Conservation (phyloP, 2,888 invertebrate species). For the Strigamia maritima region DNA sequence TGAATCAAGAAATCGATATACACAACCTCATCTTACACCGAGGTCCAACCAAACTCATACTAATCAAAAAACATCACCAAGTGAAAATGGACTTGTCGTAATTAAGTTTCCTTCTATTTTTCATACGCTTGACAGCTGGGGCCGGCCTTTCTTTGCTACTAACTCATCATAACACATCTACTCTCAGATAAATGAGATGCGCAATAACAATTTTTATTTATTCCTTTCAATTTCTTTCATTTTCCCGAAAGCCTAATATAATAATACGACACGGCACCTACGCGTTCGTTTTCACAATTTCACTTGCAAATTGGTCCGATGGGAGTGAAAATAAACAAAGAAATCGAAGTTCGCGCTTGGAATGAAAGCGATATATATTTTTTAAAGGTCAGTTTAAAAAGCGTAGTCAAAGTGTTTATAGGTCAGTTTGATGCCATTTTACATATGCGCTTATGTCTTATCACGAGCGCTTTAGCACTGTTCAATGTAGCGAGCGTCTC, state of each 20-base stretch:
- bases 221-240: slow-evolving; percentile 6
- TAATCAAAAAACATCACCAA: slow-evolving; percentile 33
- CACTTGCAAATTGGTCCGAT: too few species aligned
- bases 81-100: slow-evolving; percentile 40
- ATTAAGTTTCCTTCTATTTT: slow-evolving; percentile 40
- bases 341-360: neutral
- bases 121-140: slow-evolving; percentile 37
- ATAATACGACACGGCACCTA: too few species aligned
- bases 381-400: slow-evolving; percentile 19
- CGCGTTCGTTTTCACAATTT: too few species aligned
- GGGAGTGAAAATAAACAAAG: too few species aligned
- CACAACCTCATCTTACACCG: slow-evolving; percentile 24
- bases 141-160: slow-evolving; percentile 16
- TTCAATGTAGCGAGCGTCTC: slow-evolving; percentile 32
- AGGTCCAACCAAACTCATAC: slow-evolving; percentile 12
- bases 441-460: slow-evolving; percentile 24
- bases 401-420: neutral
- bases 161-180: neutral
- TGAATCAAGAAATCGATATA: slow-evolving; percentile 29
- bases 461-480: slow-evolving; percentile 28
- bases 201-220: neutral
- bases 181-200: slow-evolving; percentile 20
- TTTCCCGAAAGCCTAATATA: too few species aligned
- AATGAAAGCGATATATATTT: neutral
- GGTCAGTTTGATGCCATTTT: neutral